Evolutionary conservation across 1,140 invertebrate genomes (phyloP).

Genomic region (Rhagoletis zephyria): DNA sequence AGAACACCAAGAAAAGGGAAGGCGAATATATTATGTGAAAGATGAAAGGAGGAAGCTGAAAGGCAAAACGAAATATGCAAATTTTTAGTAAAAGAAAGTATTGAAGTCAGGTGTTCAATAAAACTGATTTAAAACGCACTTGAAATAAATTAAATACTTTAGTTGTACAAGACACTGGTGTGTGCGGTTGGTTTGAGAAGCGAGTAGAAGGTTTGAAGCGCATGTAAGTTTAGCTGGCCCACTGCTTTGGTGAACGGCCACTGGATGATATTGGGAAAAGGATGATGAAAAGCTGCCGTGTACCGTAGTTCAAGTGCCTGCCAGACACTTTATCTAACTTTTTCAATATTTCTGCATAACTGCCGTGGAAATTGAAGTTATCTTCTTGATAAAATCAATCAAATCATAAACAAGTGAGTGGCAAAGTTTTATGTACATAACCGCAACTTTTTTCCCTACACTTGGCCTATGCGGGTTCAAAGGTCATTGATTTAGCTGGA

Average conservation of each 20-base stretch:
- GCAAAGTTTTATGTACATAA: not conserved
- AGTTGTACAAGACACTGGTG: not conserved
- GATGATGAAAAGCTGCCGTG: no score
- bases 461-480: not conserved
- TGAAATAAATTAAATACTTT: constrained; percentile 47
- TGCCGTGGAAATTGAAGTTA: not conserved
- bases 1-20: not conserved
- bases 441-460: not conserved
- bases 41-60: not conserved
- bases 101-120: constrained; percentile 3
- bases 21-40: not conserved
- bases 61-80: not conserved
- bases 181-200: not conserved
- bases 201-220: not conserved
- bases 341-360: constrained; percentile 9
- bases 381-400: not conserved
- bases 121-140: constrained; percentile 39
- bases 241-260: not conserved
- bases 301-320: not conserved
- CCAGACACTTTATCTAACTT: constrained; percentile 41
- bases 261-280: no score
- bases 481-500: constrained; percentile 26
- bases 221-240: not conserved
- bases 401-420: constrained; percentile 11
- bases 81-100: not conserved